Base-by-base conservation (phyloP, 2,797 vertebrate species). In the Argentina silus region DNA sequence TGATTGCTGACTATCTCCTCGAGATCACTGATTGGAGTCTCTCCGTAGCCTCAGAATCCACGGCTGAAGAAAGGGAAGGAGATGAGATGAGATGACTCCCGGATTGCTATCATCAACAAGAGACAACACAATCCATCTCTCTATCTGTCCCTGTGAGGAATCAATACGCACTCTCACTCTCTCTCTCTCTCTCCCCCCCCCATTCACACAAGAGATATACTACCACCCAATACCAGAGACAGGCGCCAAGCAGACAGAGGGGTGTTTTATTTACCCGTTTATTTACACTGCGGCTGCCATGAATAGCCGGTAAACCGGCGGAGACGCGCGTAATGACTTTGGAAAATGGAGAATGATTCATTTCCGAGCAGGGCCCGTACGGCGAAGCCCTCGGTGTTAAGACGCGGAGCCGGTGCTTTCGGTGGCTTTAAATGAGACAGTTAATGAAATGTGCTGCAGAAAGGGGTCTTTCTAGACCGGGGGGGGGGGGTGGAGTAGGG, bases 371-470 rank as follows among this genome's bases (percentile, higher is more conserved):
- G n/a, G n/a, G n/a, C n/a, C n/a, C n/a, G n/a, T n/a, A n/a, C n/a
- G n/a, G n/a, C 2, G 27, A 4, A 36, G 27, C 2, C 27, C 27
- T 36, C 2, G 27, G 27, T 36, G 27, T 36, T 36, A 2, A 4
- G 27, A 36, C 27, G 27, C 2, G 27, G 27, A 36, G 27, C 2
- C 27, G 27, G 4, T 36, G 27, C 2, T 1, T 36, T 2, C 27
- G 27, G 2, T 36, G 27, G 2, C 86, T 90, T 82, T 78, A 83
- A 88, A 89, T 84, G 85, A 89, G 85, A 56, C 1, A 65, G 75
- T 76, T 86, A 85, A 89, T 88, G 82, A 89, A 86, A 72, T 62
- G 81, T 70, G 73, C 51, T 45, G 61, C 74, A 15, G 78, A 10
- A 2, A 12, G 27, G 69, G 80, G 70, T 69, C 0, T 50, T 70